These are phyloP conservation scores for Caenorhabditis wallacei DNA, from an alignment of 2,888 invertebrate species.

Conservation along the genomic window DNA sequence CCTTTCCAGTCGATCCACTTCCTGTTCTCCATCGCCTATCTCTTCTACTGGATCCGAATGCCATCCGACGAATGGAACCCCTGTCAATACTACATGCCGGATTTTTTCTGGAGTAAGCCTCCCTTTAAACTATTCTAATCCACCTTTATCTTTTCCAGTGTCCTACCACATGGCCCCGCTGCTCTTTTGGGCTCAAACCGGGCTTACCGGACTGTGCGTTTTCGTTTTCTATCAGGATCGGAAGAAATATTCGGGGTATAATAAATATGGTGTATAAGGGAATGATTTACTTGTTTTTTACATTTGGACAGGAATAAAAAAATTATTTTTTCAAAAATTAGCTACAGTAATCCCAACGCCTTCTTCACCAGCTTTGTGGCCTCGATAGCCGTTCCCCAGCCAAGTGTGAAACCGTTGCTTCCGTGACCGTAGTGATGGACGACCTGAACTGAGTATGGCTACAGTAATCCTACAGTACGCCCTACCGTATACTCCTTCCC, in stretches of 20 bases:
- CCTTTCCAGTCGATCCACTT: background rate
- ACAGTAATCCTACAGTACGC: background rate
- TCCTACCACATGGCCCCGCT: background rate
- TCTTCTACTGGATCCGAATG: slow-evolving; percentile 12
- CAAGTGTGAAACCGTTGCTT: slow-evolving; percentile 76
- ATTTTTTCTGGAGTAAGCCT: slow-evolving; percentile 12
- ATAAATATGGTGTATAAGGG: no score
- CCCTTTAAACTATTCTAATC: background rate
- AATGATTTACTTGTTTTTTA: no score
- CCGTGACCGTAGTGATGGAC: slow-evolving; percentile 79
- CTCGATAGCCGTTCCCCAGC: slow-evolving; percentile 76
- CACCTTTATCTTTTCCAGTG: background rate
- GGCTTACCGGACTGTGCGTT: background rate
- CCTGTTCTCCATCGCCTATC: background rate
- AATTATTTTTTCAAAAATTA: background rate
- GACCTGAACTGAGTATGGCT: slow-evolving; percentile 48
- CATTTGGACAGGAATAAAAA: no score
- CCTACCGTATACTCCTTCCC: slow-evolving; percentile 62
- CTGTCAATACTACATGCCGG: slow-evolving; percentile 11
- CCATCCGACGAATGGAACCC: slow-evolving; percentile 17
- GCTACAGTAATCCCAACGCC: slow-evolving; percentile 10
- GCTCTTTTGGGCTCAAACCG: background rate
- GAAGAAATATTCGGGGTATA: no score
- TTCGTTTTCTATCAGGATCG: no score
- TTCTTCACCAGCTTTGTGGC: slow-evolving; percentile 60